Evolutionary conservation across 2,113 vertebrate species (phyloP), one percentile per base, ranked within the genome.

Genomic region (Stegastes partitus): DNA sequence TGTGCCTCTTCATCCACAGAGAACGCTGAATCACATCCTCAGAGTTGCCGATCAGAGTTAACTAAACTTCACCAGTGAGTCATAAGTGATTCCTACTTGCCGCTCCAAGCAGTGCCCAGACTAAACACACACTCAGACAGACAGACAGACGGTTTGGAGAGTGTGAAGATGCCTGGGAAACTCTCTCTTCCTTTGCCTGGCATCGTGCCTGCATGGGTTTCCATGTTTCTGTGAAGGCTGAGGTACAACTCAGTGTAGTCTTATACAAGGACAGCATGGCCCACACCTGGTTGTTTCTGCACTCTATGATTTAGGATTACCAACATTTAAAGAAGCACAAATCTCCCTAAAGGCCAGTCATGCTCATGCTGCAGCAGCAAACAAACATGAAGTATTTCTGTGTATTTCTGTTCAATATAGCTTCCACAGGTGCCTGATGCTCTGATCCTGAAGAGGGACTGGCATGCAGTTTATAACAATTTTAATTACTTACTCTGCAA

Each of bases 151-250:
- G 31, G 23, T 65, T 74, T 50, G 64, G 59, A 63, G 68, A 70
- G 56, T 51, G n/a, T 75, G 59, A 84, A 67, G 68, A 80, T 78
- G 73, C 75, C 79, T 84, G 81, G 65, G 77, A 83, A 79, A 80
- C 42, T 45, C 55, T 71, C 22, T 82, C 62, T 79, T 77, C 79
- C 74, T 87, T 86, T 75, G 68, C 68, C 64, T 74, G 50, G 77
- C 28, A 0, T 15, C 19, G 0, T 26, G 34, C 64, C 51, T 4
- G 22, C 47, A 68, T 31, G 79, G 34, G 54, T 75, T 88, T 79
- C 75, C 70, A 45, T 69, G 45, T 76, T 62, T 51, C 49, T 67
- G 21, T 45, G 44, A 72, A 4, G 47, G 31, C 70, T 49, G 65
- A 65, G 65, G 54, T 67, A 28, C 10, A 21, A 49, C 19, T 56